Conservation (phyloP, 2,888 invertebrate species). For the Cephus pulcher region DNA sequence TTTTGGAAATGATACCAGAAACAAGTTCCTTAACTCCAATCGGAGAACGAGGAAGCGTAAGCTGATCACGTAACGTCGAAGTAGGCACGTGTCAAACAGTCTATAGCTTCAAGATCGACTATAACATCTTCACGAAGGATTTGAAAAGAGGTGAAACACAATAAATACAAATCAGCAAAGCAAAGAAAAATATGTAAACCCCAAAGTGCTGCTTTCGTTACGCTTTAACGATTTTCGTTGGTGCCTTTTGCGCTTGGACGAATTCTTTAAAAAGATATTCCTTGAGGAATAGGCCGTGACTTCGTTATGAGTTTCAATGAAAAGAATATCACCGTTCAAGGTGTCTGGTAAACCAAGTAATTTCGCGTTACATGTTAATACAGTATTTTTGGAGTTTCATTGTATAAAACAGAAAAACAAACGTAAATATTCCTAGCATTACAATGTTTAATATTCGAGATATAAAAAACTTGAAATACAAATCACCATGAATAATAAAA, state of each 20-base stretch:
- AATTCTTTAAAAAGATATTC: neutral
- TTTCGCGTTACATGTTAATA: neutral
- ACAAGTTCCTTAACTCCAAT: neutral
- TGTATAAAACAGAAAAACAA: neutral
- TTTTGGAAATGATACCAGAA: neutral
- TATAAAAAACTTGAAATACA: neutral
- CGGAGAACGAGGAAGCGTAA: neutral
- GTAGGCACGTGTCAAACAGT: neutral
- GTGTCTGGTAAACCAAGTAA: neutral
- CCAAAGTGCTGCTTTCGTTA: neutral
- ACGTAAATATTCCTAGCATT: neutral
- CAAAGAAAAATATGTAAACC: neutral
- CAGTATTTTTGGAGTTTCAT: neutral
- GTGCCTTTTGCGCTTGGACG: neutral
- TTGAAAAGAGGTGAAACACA: neutral
- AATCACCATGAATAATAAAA: neutral
- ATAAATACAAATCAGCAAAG: neutral
- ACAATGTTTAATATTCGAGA: neutral
- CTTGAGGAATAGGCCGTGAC: neutral
- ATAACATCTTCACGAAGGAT: neutral
- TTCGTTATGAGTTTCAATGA: neutral
- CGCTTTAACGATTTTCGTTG: neutral
- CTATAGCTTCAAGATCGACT: neutral
- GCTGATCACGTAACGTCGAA: neutral
- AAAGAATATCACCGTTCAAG: neutral